Conservation (phyloP, 2,888 invertebrate genomes). For the Seira sanloemensis region DNA sequence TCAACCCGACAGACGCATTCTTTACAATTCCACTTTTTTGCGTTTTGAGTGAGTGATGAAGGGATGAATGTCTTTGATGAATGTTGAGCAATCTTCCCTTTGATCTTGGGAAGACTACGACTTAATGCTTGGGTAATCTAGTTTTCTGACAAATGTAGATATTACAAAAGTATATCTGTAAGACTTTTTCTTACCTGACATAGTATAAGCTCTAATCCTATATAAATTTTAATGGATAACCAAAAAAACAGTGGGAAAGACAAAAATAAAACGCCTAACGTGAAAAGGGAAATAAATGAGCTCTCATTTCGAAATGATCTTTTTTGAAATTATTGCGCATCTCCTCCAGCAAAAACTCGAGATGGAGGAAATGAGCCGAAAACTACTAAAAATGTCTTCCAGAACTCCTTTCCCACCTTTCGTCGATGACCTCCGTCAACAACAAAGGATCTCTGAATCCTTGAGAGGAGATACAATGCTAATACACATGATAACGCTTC, state of each 20-base stretch:
- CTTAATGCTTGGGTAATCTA: not conserved
- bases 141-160: not conserved
- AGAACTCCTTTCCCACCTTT: conserved; percentile 3
- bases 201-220: no score
- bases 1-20: conserved; percentile 27
- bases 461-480: not conserved
- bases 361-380: conserved; percentile 27
- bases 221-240: no score
- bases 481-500: no score
- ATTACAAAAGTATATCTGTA: not conserved
- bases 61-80: not conserved
- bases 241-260: not conserved
- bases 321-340: not conserved
- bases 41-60: conserved; percentile 26
- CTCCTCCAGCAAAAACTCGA: conserved; percentile 6
- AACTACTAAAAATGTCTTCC: not conserved
- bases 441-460: not conserved
- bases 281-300: not conserved
- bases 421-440: conserved; percentile 27
- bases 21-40: conserved; percentile 20
- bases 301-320: not conserved
- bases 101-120: not conserved
- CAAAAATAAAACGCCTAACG: not conserved
- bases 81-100: not conserved
- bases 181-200: no score